Percentiles rank a stretch among this genome's conserved stretches.
Conservation (phyloP, 2,888 invertebrate genomes). For the Osedax fenrisi region DNA sequence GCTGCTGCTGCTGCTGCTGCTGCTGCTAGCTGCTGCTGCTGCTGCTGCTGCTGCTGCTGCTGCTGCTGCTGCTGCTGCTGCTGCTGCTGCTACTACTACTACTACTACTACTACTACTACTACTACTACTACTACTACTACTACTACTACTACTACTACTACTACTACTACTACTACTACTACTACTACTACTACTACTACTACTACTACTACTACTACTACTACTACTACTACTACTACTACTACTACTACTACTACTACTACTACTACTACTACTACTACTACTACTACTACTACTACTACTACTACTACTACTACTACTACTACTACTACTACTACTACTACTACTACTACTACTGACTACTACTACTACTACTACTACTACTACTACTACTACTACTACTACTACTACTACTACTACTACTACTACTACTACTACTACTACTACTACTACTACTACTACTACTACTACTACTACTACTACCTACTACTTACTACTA, state of each 20-base stretch:
- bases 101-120: constrained; percentile 5
- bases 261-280: constrained; percentile 15
- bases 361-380: constrained; percentile 25
- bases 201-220: constrained; percentile 13
- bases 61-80: constrained; percentile 2
- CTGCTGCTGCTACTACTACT: constrained; percentile 11
- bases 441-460: constrained; percentile 25
- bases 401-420: neutral
- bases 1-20: neutral
- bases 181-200: constrained; percentile 4
- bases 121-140: constrained; percentile 16
- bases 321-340: constrained; percentile 6
- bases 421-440: constrained; percentile 25
- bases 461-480: constrained; percentile 25
- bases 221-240: constrained; percentile 9
- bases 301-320: constrained; percentile 4
- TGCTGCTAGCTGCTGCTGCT: neutral
- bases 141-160: constrained; percentile 5
- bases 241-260: constrained; percentile 5
- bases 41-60: constrained; percentile 2
- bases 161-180: constrained; percentile 13
- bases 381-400: constrained; percentile 8
- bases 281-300: constrained; percentile 13
- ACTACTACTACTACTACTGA: too few species aligned
- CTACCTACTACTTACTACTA: too few species aligned